Conservation (phyloP, 2,113 vertebrate genomes). For the Synchiropus splendidus region DNA sequence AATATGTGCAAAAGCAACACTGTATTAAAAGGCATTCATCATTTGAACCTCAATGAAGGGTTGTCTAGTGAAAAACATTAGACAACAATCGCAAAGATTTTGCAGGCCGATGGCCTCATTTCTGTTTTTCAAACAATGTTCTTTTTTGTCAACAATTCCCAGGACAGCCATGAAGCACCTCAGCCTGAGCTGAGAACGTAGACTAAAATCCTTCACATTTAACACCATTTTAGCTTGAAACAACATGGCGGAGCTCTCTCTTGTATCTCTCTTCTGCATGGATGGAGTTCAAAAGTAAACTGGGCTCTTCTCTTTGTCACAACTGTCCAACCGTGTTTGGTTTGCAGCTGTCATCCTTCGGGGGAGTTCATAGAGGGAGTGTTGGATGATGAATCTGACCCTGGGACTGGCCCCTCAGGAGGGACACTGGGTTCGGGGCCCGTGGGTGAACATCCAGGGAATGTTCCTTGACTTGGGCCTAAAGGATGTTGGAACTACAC, state of each 20-base stretch:
- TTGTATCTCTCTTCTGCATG: not conserved
- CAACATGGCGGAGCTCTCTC: not conserved
- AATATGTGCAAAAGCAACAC: no score
- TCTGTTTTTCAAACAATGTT: no score
- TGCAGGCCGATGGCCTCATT: no score
- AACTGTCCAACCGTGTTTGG: slow-evolving; percentile 10
- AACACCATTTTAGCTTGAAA: not conserved
- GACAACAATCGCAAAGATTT: no score
- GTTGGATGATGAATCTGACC: slow-evolving; percentile 63
- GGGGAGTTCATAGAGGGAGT: slow-evolving; percentile 65
- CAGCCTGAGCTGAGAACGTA: not conserved
- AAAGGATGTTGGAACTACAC: no score
- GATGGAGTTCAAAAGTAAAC: not conserved
- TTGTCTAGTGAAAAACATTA: no score
- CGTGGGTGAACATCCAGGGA: slow-evolving; percentile 13
- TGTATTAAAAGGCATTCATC: no score
- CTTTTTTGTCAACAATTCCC: no score
- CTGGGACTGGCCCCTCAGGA: slow-evolving; percentile 40
- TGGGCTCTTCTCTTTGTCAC: slow-evolving; percentile 15
- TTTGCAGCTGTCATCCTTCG: slow-evolving; percentile 62
- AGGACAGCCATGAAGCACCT: no score
- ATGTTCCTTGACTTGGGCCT: no score
- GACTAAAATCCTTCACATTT: not conserved
- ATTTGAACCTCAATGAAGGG: no score
- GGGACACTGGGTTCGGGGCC: slow-evolving; percentile 11